Evolutionary conservation across 2,797 vertebrate genomes (phyloP).

Genomic region (Pipistrellus nathusii): DNA sequence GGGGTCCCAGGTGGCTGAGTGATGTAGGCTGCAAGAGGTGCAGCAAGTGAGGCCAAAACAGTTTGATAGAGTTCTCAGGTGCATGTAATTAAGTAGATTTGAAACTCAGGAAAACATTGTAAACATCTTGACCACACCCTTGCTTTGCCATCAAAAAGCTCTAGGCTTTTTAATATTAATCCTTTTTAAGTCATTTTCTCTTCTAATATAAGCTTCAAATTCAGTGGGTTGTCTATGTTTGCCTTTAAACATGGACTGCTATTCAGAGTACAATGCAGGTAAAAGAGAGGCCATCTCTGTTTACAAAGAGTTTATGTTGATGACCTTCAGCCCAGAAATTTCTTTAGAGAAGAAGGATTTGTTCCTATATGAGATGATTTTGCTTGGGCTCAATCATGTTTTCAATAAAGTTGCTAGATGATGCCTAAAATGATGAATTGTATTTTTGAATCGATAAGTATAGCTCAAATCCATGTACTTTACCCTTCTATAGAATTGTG

Average conservation of each 20-base stretch:
- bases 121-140: too few relatives aligned
- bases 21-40: fast-evolving
- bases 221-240: background rate
- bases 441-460: background rate
- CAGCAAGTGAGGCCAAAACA: too few relatives aligned
- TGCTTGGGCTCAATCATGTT: background rate
- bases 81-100: too few relatives aligned
- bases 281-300: background rate
- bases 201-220: background rate
- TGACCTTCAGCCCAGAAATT: background rate
- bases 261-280: background rate
- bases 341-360: background rate
- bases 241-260: background rate
- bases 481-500: background rate
- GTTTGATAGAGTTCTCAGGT: too few relatives aligned
- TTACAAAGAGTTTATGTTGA: background rate
- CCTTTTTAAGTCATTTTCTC: background rate
- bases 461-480: background rate
- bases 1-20: too few relatives aligned
- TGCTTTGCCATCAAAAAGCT: too few relatives aligned
- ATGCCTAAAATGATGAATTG: background rate
- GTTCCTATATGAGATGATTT: background rate
- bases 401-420: background rate
- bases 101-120: too few relatives aligned
- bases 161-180: background rate